Percentiles rank a stretch among this genome's conserved stretches.
Conservation (phyloP, 2,888 invertebrate genomes). For the Flabesymbios commensalis region DNA sequence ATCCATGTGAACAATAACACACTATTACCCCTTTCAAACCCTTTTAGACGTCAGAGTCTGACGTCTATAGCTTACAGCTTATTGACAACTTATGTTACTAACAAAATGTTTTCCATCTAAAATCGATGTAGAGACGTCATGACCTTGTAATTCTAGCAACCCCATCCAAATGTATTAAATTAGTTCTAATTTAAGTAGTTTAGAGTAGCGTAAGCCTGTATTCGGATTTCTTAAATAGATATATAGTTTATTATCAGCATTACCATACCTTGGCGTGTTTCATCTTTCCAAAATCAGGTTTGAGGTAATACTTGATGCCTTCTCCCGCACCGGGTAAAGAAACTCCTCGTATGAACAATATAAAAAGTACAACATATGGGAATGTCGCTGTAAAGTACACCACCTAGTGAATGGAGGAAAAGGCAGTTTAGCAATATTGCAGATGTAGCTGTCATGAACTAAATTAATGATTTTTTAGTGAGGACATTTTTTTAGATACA, state of each 20-base stretch:
- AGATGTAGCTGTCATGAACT: background rate
- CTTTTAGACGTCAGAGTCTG: too few relatives aligned
- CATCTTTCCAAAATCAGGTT: constrained; percentile 48
- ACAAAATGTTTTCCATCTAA: too few relatives aligned
- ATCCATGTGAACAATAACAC: background rate
- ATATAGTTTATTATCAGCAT: background rate
- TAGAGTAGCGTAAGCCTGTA: too few relatives aligned
- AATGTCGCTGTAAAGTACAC: constrained; percentile 59
- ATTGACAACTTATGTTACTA: too few relatives aligned
- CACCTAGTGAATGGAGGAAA: too few relatives aligned
- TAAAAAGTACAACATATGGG: constrained; percentile 50
- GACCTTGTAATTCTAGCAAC: too few relatives aligned
- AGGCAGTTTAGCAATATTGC: constrained; percentile 4
- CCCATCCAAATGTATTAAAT: too few relatives aligned
- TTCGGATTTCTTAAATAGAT: background rate
- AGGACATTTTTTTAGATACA: too few relatives aligned
- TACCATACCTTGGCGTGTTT: constrained; percentile 43
- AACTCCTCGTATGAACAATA: constrained; percentile 49
- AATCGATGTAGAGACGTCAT: too few relatives aligned
- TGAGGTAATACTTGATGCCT: constrained; percentile 52
- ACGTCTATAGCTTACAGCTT: too few relatives aligned
- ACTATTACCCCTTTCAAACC: background rate
- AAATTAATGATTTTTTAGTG: too few relatives aligned
- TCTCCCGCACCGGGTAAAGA: constrained; percentile 48
- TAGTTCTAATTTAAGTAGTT: too few relatives aligned